Evolutionary conservation across 2,113 vertebrate genomes (phyloP).

Genomic region (Sakesphorus luctuosus): DNA sequence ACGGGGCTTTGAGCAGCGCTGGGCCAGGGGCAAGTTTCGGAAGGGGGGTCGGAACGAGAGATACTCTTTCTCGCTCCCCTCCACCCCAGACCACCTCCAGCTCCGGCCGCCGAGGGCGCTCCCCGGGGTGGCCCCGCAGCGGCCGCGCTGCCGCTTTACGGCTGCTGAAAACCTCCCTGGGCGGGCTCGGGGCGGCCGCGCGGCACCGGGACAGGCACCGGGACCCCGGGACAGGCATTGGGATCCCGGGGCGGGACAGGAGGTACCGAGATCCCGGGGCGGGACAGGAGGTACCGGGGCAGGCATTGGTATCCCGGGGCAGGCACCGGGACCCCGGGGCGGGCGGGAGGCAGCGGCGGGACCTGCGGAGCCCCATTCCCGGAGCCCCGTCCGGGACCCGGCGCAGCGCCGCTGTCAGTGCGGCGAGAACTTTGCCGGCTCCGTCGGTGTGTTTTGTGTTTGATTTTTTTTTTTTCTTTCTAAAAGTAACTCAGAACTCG

Average conservation of each 20-base stretch:
- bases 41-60: neutral
- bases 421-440: neutral
- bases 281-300: neutral
- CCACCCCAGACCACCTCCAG: fast-evolving
- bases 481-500: neutral
- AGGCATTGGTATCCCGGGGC: too few relatives aligned
- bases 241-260: neutral
- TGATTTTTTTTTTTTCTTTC: too few relatives aligned
- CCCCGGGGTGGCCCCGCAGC: neutral
- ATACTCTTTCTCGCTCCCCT: fast-evolving
- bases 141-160: slow-evolving; percentile 58
- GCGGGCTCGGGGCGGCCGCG: slow-evolving; percentile 49
- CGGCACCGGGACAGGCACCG: neutral
- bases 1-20: neutral
- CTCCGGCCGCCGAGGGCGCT: neutral
- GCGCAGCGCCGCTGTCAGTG: neutral
- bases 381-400: neutral
- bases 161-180: slow-evolving; percentile 67
- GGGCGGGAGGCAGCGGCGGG: neutral
- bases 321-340: neutral
- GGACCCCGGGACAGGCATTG: neutral
- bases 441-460: neutral
- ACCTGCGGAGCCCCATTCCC: neutral
- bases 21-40: fast-evolving
- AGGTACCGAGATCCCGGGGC: too few relatives aligned